phyloP scores from a whole-genome alignment of 2,113 vertebrate species.

The Pomatostomus ruficeps region DNA sequence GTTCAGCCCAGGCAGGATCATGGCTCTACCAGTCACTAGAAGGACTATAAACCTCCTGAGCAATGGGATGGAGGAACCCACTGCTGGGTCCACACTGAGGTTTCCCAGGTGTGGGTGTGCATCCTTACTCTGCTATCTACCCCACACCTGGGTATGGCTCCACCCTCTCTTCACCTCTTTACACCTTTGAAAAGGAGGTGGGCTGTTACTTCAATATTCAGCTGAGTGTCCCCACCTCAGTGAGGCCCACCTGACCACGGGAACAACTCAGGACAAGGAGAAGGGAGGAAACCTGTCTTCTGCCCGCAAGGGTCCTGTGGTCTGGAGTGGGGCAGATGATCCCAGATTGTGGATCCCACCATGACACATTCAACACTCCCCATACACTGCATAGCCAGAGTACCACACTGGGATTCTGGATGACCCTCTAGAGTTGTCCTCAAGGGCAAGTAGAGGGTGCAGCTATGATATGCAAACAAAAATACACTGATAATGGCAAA shows the following conservation, averaged over 20 bases:
- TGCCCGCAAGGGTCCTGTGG: background rate
- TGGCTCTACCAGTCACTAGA: background rate
- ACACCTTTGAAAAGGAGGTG: background rate
- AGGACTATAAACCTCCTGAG: background rate
- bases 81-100: background rate
- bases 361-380: background rate
- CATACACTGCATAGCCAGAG: background rate
- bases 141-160: background rate
- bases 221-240: background rate
- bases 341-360: background rate
- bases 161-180: background rate
- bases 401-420: background rate
- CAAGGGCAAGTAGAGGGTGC: background rate
- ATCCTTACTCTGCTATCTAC: background rate
- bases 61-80: background rate
- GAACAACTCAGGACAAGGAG: background rate
- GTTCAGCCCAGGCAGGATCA: background rate
- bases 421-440: background rate
- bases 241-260: background rate
- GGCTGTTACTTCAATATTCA: background rate
- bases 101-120: background rate
- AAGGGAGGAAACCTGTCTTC: background rate
- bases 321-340: background rate
- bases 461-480: background rate
- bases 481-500: background rate